phyloP scores from a whole-genome alignment of 2,113 vertebrate genomes.

The Hystrix cristata region DNA sequence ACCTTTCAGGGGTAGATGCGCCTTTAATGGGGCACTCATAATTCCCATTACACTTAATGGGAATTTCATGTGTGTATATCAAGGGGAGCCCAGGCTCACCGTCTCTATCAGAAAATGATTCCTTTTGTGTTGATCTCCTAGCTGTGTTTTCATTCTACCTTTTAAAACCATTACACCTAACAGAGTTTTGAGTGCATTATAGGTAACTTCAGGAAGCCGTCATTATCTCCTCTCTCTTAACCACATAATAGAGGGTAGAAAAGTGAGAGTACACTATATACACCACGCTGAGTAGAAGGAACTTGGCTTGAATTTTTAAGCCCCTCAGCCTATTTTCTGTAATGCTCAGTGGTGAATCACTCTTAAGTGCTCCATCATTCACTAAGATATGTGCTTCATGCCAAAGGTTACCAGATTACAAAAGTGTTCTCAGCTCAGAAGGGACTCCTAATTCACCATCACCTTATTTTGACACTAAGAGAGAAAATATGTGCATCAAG shows the following conservation, averaged over 20 bases:
- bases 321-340: constrained; percentile 86
- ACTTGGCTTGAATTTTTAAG: constrained; percentile 86
- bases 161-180: constrained; percentile 83
- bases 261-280: constrained; percentile 78
- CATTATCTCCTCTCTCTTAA: constrained; percentile 86
- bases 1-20: not conserved
- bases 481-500: constrained; percentile 80
- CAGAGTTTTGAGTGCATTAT: constrained; percentile 82
- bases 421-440: constrained; percentile 82
- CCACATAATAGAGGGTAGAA: constrained; percentile 82
- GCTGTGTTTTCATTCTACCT: constrained; percentile 82
- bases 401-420: constrained; percentile 87
- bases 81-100: constrained; percentile 54
- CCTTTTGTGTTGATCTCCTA: constrained; percentile 81
- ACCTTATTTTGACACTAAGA: constrained; percentile 86
- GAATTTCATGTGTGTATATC: not conserved
- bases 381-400: constrained; percentile 83
- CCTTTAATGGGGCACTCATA: constrained; percentile 60
- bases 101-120: constrained; percentile 77
- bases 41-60: constrained; percentile 73
- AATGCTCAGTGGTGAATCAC: constrained; percentile 85
- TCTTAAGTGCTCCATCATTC: constrained; percentile 86
- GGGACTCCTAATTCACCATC: constrained; percentile 83
- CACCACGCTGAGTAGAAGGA: constrained; percentile 75
- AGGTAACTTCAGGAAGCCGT: constrained; percentile 79